Conservation (phyloP, 2,797 vertebrate genomes). For the Darevskia nairensis region DNA sequence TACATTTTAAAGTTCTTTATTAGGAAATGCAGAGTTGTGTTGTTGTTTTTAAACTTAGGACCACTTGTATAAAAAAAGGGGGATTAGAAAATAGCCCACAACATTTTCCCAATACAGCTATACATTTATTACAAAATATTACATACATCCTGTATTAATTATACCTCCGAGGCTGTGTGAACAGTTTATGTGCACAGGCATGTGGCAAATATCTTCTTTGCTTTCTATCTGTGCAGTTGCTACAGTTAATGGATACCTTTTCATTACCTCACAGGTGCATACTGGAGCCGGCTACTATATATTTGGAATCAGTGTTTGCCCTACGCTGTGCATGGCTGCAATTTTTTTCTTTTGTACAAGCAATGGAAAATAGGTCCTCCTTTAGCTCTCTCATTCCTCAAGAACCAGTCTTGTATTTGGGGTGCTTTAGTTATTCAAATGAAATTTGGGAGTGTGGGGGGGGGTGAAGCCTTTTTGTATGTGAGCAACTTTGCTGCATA, state of each 20-base stretch:
- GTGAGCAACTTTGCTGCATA: not conserved
- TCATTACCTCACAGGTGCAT: slow-evolving; percentile 15
- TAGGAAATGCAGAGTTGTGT: slow-evolving; percentile 49
- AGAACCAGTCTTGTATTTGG: not conserved
- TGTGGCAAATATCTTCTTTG: not conserved
- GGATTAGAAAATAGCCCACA: slow-evolving; percentile 21
- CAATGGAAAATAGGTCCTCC: not conserved
- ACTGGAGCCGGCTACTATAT: not conserved
- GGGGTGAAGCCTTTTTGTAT: not conserved
- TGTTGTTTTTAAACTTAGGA: slow-evolving; percentile 41
- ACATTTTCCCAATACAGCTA: too few relatives aligned
- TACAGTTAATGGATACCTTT: not conserved
- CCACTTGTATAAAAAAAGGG: slow-evolving; percentile 51
- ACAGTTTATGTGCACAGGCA: slow-evolving; percentile 31
- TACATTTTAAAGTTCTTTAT: slow-evolving; percentile 53
- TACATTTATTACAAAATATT: slow-evolving; percentile 81
- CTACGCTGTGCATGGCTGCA: not conserved
- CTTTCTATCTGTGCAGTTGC: slow-evolving; percentile 27
- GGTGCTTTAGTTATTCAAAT: not conserved
- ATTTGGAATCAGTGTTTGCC: not conserved
- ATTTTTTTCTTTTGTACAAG: not conserved
- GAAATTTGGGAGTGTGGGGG: too few relatives aligned
- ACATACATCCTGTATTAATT: slow-evolving; percentile 63
- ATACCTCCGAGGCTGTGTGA: slow-evolving; percentile 54
- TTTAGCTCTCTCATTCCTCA: not conserved